Evolutionary conservation across 2,113 vertebrate genomes (phyloP), one percentile per base, ranked within the genome.

Genomic region (Tor tambroides): DNA sequence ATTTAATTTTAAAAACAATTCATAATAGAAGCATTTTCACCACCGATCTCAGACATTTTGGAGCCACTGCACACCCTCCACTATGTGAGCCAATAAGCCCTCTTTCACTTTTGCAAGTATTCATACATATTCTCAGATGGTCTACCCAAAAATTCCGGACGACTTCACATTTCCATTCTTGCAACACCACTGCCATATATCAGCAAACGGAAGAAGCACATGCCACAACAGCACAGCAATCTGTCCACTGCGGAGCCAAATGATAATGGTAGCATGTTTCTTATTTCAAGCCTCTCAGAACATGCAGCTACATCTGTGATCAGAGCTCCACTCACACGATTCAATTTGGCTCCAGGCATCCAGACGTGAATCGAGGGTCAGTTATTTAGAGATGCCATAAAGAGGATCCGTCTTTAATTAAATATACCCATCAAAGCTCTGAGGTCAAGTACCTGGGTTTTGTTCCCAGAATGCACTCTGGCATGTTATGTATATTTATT

Each of bases 151-250:
- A 17, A 80, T 80, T 51, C 41, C 30, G 4, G 28, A 59, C 35
- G 51, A 80, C 77, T 80, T 80, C 19, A 32, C 46, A 11, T 23
- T 80, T 80, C 77, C 77, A 80, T 49, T 76, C 41, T 17, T 49
- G 43, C 74, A 76, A 26, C 74, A 76, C 23, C 28, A 12, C 8
- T 10, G 28, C 19, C 2, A 80, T 56, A 26, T 7, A 80, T 54
- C 26, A 80, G 51, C 9, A 4, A 80, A 5, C 1, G 30, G 51
- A 80, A 30, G 71, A 87, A 88, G 83, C 90, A 87, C 91, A 5
- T 91, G 92, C 92, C 92, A 89, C 90, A 90, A 91, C 90, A 92
- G 83, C 89, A 92, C 90, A 41, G 89, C 63, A 80, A 3, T 87
- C 87, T 92, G 89, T 91, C 89, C 80, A 88, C 88, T 85, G 54